Evolutionary conservation across 2,888 invertebrate species (phyloP).

Genomic region (Hirtodrosophila trivittata): DNA sequence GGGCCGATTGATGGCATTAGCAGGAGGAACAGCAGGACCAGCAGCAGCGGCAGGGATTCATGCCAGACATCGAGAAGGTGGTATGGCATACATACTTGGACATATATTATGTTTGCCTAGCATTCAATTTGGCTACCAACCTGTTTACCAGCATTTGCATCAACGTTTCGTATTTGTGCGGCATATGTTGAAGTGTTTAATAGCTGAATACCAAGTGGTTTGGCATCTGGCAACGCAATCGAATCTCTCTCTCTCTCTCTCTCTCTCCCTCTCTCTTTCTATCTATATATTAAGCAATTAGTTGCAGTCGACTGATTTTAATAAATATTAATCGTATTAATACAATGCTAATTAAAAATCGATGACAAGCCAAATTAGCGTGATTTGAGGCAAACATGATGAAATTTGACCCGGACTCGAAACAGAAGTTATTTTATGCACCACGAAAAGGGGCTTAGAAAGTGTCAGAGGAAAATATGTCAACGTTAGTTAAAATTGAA

Average conservation of each 20-base stretch:
- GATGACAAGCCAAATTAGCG: slow-evolving; percentile 39
- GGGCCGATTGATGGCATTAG: slow-evolving; percentile 30
- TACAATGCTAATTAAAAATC: slow-evolving; percentile 71
- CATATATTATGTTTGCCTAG: slow-evolving; percentile 64
- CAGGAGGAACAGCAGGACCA: slow-evolving; percentile 22
- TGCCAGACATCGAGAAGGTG: slow-evolving; percentile 29
- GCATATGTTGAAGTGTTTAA: slow-evolving; percentile 73
- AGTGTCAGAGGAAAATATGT: slow-evolving; percentile 45
- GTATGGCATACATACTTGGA: slow-evolving; percentile 28
- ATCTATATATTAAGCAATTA: slow-evolving; percentile 54
- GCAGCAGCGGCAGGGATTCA: slow-evolving; percentile 34
- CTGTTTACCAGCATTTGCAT: slow-evolving; percentile 56
- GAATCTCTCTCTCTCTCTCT: slow-evolving; percentile 29
- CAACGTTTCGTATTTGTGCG: slow-evolving; percentile 37
- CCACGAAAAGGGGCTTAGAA: neutral
- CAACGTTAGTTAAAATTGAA: slow-evolving; percentile 57
- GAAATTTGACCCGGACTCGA: too few relatives aligned
- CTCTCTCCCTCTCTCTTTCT: neutral
- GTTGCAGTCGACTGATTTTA: slow-evolving; percentile 53
- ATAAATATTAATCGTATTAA: slow-evolving; percentile 66
- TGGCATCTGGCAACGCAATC: slow-evolving; percentile 29
- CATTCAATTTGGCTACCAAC: slow-evolving; percentile 62
- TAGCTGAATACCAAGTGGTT: slow-evolving; percentile 56
- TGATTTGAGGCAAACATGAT: neutral
- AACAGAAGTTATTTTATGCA: too few relatives aligned